Percentiles rank a stretch among this genome's conserved stretches.
These are phyloP conservation scores for Thripadectes ignobilis DNA, from an alignment of 2,797 vertebrate species.

Conservation along the genomic window DNA sequence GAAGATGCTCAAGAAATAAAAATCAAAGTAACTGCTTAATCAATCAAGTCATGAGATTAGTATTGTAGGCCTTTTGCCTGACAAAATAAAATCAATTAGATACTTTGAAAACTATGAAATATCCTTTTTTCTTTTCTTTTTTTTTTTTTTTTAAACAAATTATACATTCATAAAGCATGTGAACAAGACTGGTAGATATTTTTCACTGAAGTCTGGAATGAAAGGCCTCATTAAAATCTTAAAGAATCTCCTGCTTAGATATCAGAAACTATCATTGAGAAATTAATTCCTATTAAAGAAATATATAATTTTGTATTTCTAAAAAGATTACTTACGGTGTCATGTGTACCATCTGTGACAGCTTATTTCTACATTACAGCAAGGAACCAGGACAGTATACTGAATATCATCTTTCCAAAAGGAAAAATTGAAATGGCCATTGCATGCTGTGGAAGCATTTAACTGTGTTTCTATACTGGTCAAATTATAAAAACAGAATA, in stretches of 20 bases:
- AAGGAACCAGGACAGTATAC: neutral
- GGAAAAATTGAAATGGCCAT: neutral
- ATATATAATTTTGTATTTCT: neutral
- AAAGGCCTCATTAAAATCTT: slow-evolving; percentile 39
- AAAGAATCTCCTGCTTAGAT: neutral
- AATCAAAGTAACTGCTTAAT: slow-evolving; percentile 30
- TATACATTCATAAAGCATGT: neutral
- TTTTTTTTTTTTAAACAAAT: neutral
- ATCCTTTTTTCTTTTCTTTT: neutral
- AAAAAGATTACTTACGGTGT: neutral
- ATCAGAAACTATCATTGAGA: slow-evolving; percentile 27
- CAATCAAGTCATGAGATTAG: neutral
- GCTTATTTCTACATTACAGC: neutral
- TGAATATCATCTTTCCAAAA: neutral
- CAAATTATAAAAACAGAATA: neutral
- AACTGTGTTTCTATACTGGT: neutral
- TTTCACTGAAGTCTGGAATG: neutral
- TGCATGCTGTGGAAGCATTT: neutral
- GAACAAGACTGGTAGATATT: neutral
- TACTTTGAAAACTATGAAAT: neutral
- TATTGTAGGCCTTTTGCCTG: neutral
- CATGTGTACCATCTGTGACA: neutral
- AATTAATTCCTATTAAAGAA: slow-evolving; percentile 1
- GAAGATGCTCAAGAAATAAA: slow-evolving; percentile 3
- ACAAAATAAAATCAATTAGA: slow-evolving; percentile 1